Percentiles rank a stretch among this genome's conserved stretches.
Conservation (phyloP, 1,140 invertebrate genomes). For the Leptinotarsa texana region DNA sequence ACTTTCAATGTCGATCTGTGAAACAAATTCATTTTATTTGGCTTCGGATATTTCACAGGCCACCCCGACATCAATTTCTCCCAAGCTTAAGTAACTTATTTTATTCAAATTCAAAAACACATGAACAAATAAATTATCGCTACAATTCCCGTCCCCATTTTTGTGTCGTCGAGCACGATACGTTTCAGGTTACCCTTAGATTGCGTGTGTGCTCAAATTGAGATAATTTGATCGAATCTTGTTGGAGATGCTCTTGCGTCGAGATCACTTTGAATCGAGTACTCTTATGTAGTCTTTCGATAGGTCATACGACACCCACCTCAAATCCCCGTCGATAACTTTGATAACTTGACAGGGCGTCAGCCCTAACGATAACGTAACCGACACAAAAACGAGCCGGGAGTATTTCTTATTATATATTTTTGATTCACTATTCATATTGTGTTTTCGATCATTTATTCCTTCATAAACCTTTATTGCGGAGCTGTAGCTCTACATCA, state of each 20-base stretch:
- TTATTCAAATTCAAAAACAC: background rate
- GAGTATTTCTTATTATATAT: no score
- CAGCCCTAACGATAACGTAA: background rate
- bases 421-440: no score
- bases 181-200: background rate
- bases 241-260: background rate
- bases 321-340: background rate
- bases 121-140: background rate
- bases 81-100: no score
- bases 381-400: background rate
- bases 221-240: slow-evolving; percentile 6
- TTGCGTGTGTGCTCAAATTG: background rate
- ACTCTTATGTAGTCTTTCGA: background rate
- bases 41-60: no score
- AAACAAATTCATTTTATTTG: no score
- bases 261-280: background rate
- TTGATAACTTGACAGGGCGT: background rate
- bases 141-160: background rate
- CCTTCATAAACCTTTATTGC: no score
- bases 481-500: no score
- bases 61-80: no score
- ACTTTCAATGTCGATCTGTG: no score
- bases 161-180: background rate
- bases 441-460: no score
- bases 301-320: background rate